Percentiles rank a stretch among this genome's conserved stretches.
phyloP scores from a whole-genome alignment of 2,113 vertebrate genomes.

The Alaudala cheleensis region DNA sequence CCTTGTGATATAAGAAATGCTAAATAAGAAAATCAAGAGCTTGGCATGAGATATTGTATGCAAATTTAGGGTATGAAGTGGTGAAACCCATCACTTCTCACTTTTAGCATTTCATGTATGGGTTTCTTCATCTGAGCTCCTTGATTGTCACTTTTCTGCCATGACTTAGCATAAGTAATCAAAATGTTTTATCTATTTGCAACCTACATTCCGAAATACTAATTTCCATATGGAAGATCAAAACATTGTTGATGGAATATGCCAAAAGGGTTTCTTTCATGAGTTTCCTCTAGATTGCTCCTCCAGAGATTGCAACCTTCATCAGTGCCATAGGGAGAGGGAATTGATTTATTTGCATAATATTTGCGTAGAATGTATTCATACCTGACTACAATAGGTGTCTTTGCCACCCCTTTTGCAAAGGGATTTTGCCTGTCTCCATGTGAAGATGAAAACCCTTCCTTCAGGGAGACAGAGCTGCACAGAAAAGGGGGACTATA shows the following conservation, averaged over 20 bases:
- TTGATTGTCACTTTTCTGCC: background rate
- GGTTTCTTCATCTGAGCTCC: fast-evolving
- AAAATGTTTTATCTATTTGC: background rate
- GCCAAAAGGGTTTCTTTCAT: background rate
- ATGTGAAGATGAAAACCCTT: background rate
- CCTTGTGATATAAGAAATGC: background rate
- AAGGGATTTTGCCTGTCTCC: background rate
- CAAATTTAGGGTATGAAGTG: background rate
- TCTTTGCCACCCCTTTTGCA: background rate
- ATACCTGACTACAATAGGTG: background rate
- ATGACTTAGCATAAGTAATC: background rate
- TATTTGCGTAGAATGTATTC: background rate
- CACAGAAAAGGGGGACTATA: background rate
- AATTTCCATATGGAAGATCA: background rate
- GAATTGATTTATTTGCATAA: background rate
- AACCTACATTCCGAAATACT: background rate
- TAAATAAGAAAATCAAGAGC: background rate
- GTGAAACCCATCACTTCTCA: background rate
- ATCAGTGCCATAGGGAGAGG: background rate
- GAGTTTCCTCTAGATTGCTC: background rate
- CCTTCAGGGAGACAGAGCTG: background rate
- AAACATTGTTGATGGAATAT: background rate
- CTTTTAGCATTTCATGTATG: background rate
- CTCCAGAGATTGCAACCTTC: background rate
- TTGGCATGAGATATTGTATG: background rate